Base-by-base conservation (phyloP, 2,797 vertebrate species). In the Glyptemys insculpta region DNA sequence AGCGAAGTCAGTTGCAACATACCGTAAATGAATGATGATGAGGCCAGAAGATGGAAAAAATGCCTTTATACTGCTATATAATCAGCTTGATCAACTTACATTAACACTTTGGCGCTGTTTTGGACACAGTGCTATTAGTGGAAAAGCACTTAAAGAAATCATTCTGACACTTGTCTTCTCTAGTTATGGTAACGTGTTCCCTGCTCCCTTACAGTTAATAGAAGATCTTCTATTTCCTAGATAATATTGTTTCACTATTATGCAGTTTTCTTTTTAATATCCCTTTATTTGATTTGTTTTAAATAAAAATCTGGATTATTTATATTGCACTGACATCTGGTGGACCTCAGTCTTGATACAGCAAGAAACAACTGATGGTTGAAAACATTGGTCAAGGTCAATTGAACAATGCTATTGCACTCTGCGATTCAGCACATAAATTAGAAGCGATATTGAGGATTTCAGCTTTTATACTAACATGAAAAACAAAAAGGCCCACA, bases 11-110 rank as follows among this genome's bases (percentile, higher is more conserved):
- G 56, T 79, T 96, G 93, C 86, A 83, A 97, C 90, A 85, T 83
- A 86, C 79, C 89, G 79, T 21, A 94, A 90, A 79, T 96, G 92
- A 98, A 97, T 96, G 83, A 95, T 96, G 96, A 97, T 96, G 79
- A 96, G 93, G 78, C 47, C 79, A 47, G 83, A 44, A 96, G 88
- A 95, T 87, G 90, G 90, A 89, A 19, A 96, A 94, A 93, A 87
- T 2, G 0, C 88, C 87, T 96, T 96, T 93, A 87, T 83, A 92
- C n/a, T 92, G 87, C 86, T 93, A 83, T 49, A 94, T 94, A 91
- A 97, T 95, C 79, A 91, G 62, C 37, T 96, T 95, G 94, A 95
- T 97, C 92, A 96, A 79, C 83, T 96, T 97, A 92, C 68, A 94
- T 95, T 97, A 97, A 95, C 86, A 84, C 47, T 81, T 68, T 74